Evolutionary conservation across 2,113 vertebrate species (phyloP), one percentile per base, ranked within the genome.

Genomic region (Calypte anna): DNA sequence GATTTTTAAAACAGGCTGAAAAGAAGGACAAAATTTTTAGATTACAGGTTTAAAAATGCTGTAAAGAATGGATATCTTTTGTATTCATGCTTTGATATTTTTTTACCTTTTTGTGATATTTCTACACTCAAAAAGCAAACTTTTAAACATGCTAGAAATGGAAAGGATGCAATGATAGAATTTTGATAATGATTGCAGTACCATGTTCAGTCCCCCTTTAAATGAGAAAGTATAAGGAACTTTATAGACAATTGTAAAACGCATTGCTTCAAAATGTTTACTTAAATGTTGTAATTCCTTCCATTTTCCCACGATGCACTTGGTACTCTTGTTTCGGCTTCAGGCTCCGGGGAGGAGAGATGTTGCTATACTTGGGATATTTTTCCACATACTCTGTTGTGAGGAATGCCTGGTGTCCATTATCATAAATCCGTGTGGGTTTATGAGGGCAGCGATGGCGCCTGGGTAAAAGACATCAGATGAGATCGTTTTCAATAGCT

Each of bases 351-450:
- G 96, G 70, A 40, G 98, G 98, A 68, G 59, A 94, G 73, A 97
- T 24, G 28, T n/a, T 88, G 79, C 95, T 97, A 58, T 98, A 97
- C 7, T 68, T 54, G 9, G 98, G 98, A 44, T 98, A 99, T 48
- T 98, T 98, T 82, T 99, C 98, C 64, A 94, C 31, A 84, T 99
- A 99, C 90, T 99, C 98, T 2, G 98, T 98, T 31, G 92, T 96
- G 36, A 92, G 92, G 85, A 69, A 96, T 0, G 63, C 88, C 44
- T 92, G 14, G 19, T 86, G 92, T n/a, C 89, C 95, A 74, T 96
- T 95, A 17, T 94, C 97, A 48, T 97, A 98, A 91, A 99, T 96
- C 86, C 86, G 97, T 3, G 98, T 98, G 91, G 94, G 88, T 89
- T 81, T 95, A 19, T 91, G 98, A 55, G 95, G 96, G 95, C 98